A percentile compares a stretch with the other conserved stretches of the same genome.
Conservation (phyloP, 1,140 invertebrate species). For the Drosophila paulistorum region DNA sequence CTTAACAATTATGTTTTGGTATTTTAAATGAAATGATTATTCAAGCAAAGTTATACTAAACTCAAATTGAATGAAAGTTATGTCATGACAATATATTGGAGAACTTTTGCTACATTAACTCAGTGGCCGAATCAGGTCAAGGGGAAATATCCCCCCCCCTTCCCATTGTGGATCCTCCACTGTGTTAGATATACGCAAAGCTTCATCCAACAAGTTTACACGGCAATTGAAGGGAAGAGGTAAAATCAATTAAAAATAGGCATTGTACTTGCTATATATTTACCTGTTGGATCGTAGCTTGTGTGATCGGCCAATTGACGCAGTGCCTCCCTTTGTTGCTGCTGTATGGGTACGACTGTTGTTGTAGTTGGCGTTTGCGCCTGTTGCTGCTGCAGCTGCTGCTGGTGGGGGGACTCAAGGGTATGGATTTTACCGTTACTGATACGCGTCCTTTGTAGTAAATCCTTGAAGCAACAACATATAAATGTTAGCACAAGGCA, state of each 20-base stretch:
- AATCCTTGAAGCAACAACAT: slow-evolving; percentile 65
- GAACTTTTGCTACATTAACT: no score
- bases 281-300: slow-evolving; percentile 60
- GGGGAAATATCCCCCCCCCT: no score
- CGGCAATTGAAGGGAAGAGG: no score
- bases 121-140: no score
- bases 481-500: slow-evolving; percentile 46
- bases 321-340: slow-evolving; percentile 55
- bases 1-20: no score
- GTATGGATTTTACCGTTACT: slow-evolving; percentile 37
- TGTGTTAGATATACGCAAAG: no score
- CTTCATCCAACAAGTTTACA: no score
- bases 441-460: slow-evolving; percentile 56
- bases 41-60: no score
- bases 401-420: slow-evolving; percentile 30
- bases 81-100: no score
- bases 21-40: no score
- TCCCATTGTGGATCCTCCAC: no score
- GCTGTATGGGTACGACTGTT: slow-evolving; percentile 39
- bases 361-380: slow-evolving; percentile 23
- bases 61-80: no score
- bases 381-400: slow-evolving; percentile 50
- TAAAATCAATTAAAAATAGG: not conserved
- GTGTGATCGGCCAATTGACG: slow-evolving; percentile 62
- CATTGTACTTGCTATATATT: not conserved